phyloP scores from a whole-genome alignment of 2,113 vertebrate genomes.

The Henicopernis longicauda region DNA sequence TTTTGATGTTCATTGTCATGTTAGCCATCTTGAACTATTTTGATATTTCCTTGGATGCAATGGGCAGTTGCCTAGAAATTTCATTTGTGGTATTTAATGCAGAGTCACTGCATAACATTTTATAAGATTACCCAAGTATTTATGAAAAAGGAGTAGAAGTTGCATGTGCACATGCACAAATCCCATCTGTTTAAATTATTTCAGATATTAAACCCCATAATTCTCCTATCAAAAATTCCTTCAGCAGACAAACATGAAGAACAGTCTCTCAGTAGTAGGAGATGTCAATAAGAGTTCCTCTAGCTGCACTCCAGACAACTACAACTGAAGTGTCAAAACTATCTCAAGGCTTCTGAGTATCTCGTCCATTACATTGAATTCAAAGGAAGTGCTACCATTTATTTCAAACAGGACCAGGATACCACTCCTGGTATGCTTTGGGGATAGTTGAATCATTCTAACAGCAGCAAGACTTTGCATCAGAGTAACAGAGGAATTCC shows the following conservation, averaged over 20 bases:
- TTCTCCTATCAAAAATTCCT: neutral
- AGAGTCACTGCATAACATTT: neutral
- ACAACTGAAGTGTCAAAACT: neutral
- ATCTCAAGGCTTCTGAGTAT: neutral
- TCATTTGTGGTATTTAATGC: neutral
- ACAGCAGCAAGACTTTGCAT: neutral
- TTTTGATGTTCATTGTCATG: neutral
- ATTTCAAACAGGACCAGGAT: neutral
- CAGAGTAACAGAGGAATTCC: slow-evolving; percentile 21
- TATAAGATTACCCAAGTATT: neutral
- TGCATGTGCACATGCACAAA: neutral
- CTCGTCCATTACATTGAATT: neutral
- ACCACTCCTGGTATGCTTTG: neutral
- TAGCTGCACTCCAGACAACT: neutral
- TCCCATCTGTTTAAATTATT: neutral
- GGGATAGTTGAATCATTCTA: neutral
- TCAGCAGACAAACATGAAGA: neutral
- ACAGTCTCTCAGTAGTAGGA: neutral
- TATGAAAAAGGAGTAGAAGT: neutral
- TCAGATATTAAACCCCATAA: neutral
- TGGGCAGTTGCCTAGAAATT: neutral
- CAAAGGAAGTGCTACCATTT: neutral
- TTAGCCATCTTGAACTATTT: neutral
- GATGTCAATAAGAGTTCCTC: neutral
- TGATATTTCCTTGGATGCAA: neutral